A percentile compares a stretch with the other conserved stretches of the same genome.
Evolutionary conservation across 1,140 invertebrate species (phyloP).

Genomic region (Pogonomyrmex barbatus): DNA sequence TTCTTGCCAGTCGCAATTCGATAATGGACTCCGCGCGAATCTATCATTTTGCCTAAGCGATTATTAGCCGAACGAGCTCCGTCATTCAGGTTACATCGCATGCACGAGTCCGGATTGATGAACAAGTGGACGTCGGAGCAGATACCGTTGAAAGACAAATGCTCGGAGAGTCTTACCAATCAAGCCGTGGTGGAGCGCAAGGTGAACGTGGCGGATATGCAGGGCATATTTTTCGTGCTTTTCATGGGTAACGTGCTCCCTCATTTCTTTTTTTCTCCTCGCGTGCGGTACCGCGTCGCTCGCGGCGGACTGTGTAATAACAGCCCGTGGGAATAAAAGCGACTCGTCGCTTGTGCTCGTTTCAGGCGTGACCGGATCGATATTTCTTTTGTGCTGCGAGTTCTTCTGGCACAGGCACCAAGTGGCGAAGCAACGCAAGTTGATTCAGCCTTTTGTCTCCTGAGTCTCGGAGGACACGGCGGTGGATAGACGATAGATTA

Average conservation of each 20-base stretch:
- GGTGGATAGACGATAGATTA: slow-evolving; percentile 21
- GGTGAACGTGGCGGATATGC: slow-evolving; percentile 95
- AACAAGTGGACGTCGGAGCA: slow-evolving; percentile 93
- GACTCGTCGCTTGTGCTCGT: slow-evolving; percentile 56
- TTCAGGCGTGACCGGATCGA: slow-evolving; percentile 87
- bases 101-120: slow-evolving; percentile 94
- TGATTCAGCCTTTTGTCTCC: slow-evolving; percentile 88
- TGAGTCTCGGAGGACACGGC: slow-evolving; percentile 70
- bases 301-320: background rate
- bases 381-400: slow-evolving; percentile 86
- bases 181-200: slow-evolving; percentile 93
- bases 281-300: too few relatives aligned
- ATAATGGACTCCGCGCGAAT: background rate
- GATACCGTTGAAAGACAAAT: slow-evolving; percentile 92
- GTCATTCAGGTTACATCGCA: slow-evolving; percentile 88
- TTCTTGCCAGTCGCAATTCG: background rate
- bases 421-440: slow-evolving; percentile 84
- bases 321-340: background rate
- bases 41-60: background rate
- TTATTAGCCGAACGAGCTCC: slow-evolving; percentile 22
- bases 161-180: slow-evolving; percentile 88
- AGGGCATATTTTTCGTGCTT: slow-evolving; percentile 94
- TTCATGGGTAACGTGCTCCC: slow-evolving; percentile 88
- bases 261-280: background rate
- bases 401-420: slow-evolving; percentile 86